phyloP scores from a whole-genome alignment of 2,888 invertebrate genomes.

The Trichopria drosophilae region DNA sequence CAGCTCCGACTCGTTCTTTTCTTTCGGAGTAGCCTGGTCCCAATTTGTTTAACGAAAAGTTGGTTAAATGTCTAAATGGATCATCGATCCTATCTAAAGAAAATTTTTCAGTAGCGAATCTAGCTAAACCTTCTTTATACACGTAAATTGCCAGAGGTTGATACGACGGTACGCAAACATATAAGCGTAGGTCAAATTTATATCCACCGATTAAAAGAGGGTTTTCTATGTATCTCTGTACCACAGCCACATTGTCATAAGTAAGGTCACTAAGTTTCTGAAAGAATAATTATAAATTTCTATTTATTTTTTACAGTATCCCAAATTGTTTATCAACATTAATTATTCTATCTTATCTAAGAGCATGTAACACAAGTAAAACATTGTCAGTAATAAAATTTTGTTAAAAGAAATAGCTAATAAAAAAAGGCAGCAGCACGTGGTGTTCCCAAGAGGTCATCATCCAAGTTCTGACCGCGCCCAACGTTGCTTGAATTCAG shows the following conservation, averaged over 20 bases:
- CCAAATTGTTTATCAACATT: too few relatives aligned
- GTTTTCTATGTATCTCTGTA: conserved; percentile 78
- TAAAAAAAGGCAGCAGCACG: too few relatives aligned
- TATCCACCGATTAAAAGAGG: conserved; percentile 82
- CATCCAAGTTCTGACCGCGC: too few relatives aligned
- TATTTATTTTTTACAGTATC: too few relatives aligned
- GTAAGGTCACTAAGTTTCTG: conserved; percentile 76
- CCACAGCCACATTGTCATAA: conserved; percentile 78
- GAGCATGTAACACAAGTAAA: too few relatives aligned
- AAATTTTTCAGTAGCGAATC: conserved; percentile 83
- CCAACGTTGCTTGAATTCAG: too few relatives aligned
- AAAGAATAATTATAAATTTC: conserved; percentile 43
- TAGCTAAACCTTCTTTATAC: conserved; percentile 83
- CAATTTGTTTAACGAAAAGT: conserved; percentile 87
- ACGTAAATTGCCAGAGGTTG: conserved; percentile 85
- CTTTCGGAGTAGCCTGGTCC: conserved; percentile 81
- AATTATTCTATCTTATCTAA: too few relatives aligned
- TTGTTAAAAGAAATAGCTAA: too few relatives aligned
- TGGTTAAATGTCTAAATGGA: conserved; percentile 85
- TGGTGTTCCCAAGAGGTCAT: too few relatives aligned
- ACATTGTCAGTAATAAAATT: too few relatives aligned
- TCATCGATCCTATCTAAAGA: conserved; percentile 81
- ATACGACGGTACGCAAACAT: conserved; percentile 86
- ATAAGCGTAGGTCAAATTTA: conserved; percentile 89
- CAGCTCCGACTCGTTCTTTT: conserved; percentile 81